Evolutionary conservation across 2,797 vertebrate genomes (phyloP), one percentile per base, ranked within the genome.

Genomic region (Salmo trutta): DNA sequence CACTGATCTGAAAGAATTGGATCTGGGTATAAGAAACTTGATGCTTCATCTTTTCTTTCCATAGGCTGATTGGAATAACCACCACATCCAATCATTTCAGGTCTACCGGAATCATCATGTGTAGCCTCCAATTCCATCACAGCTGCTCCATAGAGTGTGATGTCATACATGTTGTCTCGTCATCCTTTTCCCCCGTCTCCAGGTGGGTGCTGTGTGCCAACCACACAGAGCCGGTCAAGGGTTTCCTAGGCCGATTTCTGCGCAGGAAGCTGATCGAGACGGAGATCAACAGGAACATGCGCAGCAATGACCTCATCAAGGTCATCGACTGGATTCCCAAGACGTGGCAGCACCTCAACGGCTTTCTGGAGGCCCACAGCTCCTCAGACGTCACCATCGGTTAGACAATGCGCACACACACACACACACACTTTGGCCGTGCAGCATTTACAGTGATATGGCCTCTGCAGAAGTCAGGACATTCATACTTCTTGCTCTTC

Each of bases 241-340:
- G 98, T 67, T 99, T 99, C 87, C 94, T 99, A 87, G 97, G 97
- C 15, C 97, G 98, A 69, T 99, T 96, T 82, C 93, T 99, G 83
- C 93, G 97, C 84, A 93, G 98, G 77, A 99, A 98, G 91, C 91
- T 99, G 86, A 97, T 99, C 71, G 97, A 99, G 93, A 95, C 94
- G 0, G 98, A 99, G 93, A 97, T 99, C 70, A 86, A 96, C 88
- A 97, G 91, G 88, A 98, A 94, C 81, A 93, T 93, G 81, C 97
- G 98, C 82, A 99, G 95, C 93, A 98, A 96, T 68, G 97, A 99
- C 85, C 95, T 99, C 79, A 96, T 98, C 75, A 99, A 97, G 94
- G 96, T 98, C 80, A 97, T 99, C 75, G 98, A 99, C 89, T 99
- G 98, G 98, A 97, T 99, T 89, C 98, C 98, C 64, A 99, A 98